phyloP scores from a whole-genome alignment of 2,888 invertebrate genomes.

The Clistopyga incitator region DNA sequence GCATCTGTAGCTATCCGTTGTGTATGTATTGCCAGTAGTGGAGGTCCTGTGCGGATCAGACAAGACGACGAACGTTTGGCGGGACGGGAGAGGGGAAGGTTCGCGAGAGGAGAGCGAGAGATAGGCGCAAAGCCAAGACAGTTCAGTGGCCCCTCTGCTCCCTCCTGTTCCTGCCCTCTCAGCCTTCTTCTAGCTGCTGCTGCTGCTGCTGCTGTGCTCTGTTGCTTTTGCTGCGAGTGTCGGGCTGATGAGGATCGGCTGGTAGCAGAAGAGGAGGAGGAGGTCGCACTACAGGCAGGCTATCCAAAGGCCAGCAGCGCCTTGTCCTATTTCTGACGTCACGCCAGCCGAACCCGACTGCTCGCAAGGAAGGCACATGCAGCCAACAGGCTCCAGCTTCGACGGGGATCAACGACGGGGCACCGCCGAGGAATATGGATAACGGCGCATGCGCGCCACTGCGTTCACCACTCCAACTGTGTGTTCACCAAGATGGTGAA shows the following conservation, averaged over 20 bases:
- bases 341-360: constrained; percentile 69
- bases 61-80: constrained; percentile 58
- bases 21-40: constrained; percentile 33
- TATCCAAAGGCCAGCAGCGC: constrained; percentile 80
- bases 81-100: constrained; percentile 34
- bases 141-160: constrained; percentile 78
- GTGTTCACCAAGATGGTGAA: constrained; percentile 80
- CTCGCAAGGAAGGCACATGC: constrained; percentile 48
- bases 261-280: background rate
- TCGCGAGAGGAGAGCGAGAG: constrained; percentile 42
- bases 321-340: constrained; percentile 82
- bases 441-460: constrained; percentile 73
- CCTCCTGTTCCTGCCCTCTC: constrained; percentile 47
- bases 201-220: constrained; percentile 45
- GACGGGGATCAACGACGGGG: constrained; percentile 33
- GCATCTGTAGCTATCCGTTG: constrained; percentile 34
- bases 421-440: constrained; percentile 49
- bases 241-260: background rate
- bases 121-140: constrained; percentile 70
- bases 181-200: constrained; percentile 51
- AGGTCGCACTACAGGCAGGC: constrained; percentile 47
- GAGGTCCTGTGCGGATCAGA: constrained; percentile 65
- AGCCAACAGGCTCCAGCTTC: constrained; percentile 32
- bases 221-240: constrained; percentile 49
- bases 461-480: constrained; percentile 57